Base-by-base conservation (phyloP, 2,888 invertebrate species). In the Galerucella pusilla region DNA sequence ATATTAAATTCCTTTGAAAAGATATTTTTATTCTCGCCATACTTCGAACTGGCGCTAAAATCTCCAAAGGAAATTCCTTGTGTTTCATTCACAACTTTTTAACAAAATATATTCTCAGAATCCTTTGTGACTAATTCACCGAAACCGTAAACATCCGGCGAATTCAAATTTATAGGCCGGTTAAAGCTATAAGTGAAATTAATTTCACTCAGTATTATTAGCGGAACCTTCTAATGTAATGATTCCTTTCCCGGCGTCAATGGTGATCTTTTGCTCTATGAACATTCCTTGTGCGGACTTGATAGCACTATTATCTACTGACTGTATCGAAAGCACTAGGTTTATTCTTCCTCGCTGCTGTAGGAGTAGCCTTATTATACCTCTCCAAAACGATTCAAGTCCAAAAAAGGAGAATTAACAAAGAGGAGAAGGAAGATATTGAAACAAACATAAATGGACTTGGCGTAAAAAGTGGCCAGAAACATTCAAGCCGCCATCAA, bases 41-140 rank as follows among this genome's bases (percentile, higher is more conserved):
- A 20, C 10, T n/a, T 57, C 16, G 20, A 20, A 57, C 57, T 57
- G 61, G 61, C 61, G 61, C 28, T 35, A 61, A 28, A 61, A 61
- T 61, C 20, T 45, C 16, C 12, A 45, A 46, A 45, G 64, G 14
- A 65, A 65, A 60, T 61, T 25, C 14, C 60, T 65, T 14, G 2
- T 42, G 65, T 57, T 71, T 65, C 71, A 71, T 65, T 70, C 70
- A 70, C 70, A 16, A 71, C 10, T 65, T 65, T 65, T 2, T 45
- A 57, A 57, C 54, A n/a, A 63, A 54, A 65, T 65, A 71, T 57
- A 65, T 71, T 71, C 49, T 57, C 54, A 35, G 65, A 60, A 65
- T 71, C 65, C 65, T 65, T 71, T 71, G 71, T 71, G 71, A 71
- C 65, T 71, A 71, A 71, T 71, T 45, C 65, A 45, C 64, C 65